These are phyloP conservation scores for Heterochromis multidens DNA, from an alignment of 2,113 vertebrate species.

Conservation along the genomic window DNA sequence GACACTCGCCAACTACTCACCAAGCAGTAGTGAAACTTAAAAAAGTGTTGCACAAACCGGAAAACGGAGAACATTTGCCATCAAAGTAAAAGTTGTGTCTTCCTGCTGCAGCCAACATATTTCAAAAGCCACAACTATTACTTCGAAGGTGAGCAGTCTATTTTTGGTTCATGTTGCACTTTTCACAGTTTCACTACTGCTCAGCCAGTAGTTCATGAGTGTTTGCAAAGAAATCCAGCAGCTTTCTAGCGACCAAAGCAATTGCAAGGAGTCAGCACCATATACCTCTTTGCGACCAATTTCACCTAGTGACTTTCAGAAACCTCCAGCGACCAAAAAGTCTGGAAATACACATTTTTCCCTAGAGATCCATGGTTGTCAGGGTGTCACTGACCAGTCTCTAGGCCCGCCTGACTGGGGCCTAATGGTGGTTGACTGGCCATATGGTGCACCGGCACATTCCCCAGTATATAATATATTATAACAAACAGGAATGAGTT, in stretches of 20 bases:
- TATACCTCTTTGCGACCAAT: background rate
- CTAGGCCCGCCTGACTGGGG: background rate
- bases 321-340: background rate
- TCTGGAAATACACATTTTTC: background rate
- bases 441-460: too few species aligned
- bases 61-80: background rate
- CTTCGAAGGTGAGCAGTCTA: background rate
- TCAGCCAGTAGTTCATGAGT: background rate
- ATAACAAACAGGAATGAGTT: too few species aligned
- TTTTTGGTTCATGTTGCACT: background rate
- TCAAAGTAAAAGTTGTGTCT: background rate
- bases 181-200: background rate
- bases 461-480: too few species aligned
- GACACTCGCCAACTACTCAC: background rate
- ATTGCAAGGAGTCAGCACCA: background rate
- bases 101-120: background rate
- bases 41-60: background rate
- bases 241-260: background rate
- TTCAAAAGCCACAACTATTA: background rate
- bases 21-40: background rate
- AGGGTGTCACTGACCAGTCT: background rate
- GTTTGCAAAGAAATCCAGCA: background rate
- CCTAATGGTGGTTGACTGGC: background rate
- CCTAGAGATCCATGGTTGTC: background rate
- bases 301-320: background rate